Evolutionary conservation across 2,888 invertebrate genomes (phyloP), one percentile per base, ranked within the genome.

Genomic region (Latrodectus hesperus): DNA sequence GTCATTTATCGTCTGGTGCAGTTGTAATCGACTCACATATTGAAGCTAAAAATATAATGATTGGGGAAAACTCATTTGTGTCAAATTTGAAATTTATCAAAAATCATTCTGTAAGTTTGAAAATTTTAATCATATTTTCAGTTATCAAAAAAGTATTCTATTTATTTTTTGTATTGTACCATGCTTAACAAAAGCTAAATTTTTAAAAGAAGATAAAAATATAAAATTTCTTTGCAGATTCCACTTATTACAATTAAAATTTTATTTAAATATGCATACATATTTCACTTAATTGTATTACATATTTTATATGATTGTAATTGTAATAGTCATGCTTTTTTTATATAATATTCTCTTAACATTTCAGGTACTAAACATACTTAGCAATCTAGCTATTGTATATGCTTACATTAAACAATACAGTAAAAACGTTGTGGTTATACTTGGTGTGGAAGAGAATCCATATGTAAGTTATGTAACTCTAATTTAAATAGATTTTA

Each of bases 401-500:
- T 70, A n/a, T 70, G 16, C 22, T 60, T 70, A 53, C 53, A 53
- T 51, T 4, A 52, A 12, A 68, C n/a, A 70, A 73, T 77, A 9
- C 5, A 52, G 26, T 53, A 51, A 49, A 11, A 11, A 16, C 9
- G 49, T 70, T 3, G 9, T 83, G 17, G n/a, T 72, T 17, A 52
- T 83, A 9, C 78, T 83, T 88, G 87, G 87, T 16, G 38, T 73
- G 6, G 51, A 74, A 51, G 87, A 88, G 70, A 68, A 78, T 75
- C 67, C 60, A 16, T 73, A 52, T 38, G 87, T 88, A 83, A 55
- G 81, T 65, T 67, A 60, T 73, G 5, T 51, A 38, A 38, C 6
- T 38, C 38, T 38, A 38, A 6, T 38, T 38, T 38, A 38, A 38
- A 38, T 38, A 38, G 6, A 38, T 38, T 38, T 38, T 6, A 38